A percentile compares a stretch with the other conserved stretches of the same genome.
These are phyloP conservation scores for rat (Rattus norvegicus) DNA, from an alignment of 2,113 vertebrate genomes.

Conservation along the genomic window DNA sequence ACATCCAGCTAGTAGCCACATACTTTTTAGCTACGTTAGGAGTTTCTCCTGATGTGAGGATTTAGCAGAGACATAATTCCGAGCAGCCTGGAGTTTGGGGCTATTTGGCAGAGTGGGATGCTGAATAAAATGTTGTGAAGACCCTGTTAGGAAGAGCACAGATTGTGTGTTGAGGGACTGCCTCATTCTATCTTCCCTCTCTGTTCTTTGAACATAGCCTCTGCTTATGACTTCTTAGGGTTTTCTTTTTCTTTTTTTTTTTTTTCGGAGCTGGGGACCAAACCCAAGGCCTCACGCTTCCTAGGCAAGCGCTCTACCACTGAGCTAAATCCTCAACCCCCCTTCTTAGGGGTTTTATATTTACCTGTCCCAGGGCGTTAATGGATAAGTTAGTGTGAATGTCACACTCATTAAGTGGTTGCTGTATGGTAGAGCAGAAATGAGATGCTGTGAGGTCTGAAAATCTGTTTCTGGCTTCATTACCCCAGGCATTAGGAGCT, in stretches of 20 bases:
- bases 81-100: background rate
- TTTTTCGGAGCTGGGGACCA: too few relatives aligned
- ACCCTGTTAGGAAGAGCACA: too few relatives aligned
- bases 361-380: background rate
- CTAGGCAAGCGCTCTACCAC: too few relatives aligned
- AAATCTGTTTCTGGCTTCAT: background rate
- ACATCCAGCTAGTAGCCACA: background rate
- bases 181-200: rapidly evolving
- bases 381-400: background rate
- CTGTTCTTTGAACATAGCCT: background rate
- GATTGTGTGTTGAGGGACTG: background rate
- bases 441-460: background rate
- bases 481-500: background rate
- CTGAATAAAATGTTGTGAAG: too few relatives aligned
- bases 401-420: background rate
- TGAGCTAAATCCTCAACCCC: too few relatives aligned
- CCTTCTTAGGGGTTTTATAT: too few relatives aligned
- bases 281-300: too few relatives aligned
- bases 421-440: background rate
- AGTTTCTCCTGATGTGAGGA: background rate
- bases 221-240: too few relatives aligned
- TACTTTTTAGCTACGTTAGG: too few relatives aligned
- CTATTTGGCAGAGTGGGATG: too few relatives aligned
- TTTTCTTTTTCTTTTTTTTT: too few relatives aligned
- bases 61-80: background rate